Evolutionary conservation across 2,113 vertebrate genomes (phyloP).

Genomic region (Callipepla squamata): DNA sequence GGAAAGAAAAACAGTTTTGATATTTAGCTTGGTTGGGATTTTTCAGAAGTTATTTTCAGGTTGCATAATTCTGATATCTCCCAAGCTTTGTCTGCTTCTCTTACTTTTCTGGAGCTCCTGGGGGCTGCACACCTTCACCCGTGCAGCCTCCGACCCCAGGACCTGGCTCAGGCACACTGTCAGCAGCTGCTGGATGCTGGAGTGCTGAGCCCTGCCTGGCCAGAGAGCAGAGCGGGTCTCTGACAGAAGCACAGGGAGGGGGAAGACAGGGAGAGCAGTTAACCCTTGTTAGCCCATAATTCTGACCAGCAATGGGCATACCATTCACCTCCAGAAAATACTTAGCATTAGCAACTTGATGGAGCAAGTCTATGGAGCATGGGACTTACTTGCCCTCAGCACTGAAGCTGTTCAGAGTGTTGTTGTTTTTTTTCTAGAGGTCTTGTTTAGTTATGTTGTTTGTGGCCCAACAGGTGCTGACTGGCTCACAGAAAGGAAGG

Average conservation of each 20-base stretch:
- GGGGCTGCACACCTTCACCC: fast-evolving
- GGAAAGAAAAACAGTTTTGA: not conserved
- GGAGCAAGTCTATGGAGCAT: fast-evolving
- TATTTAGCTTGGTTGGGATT: not conserved
- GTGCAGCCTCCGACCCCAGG: not conserved
- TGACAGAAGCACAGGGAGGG: slow-evolving; percentile 51
- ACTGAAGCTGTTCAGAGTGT: fast-evolving
- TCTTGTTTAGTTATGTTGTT: not conserved
- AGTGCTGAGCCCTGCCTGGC: not conserved
- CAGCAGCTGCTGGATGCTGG: not conserved
- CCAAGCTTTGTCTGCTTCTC: fast-evolving
- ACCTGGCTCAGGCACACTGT: not conserved
- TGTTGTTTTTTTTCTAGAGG: not conserved
- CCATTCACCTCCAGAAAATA: fast-evolving
- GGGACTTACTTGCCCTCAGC: fast-evolving
- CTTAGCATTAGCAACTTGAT: fast-evolving
- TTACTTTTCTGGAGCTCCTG: not conserved
- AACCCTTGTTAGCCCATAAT: slow-evolving; percentile 61
- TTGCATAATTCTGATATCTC: not conserved
- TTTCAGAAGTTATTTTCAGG: not conserved
- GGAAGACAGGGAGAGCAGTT: slow-evolving; percentile 59
- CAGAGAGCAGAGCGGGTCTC: slow-evolving; percentile 57
- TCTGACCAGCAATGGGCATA: not conserved
- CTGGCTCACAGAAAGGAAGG: not conserved
- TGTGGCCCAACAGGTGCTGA: not conserved